phyloP scores from a whole-genome alignment of 2,888 invertebrate genomes.

The Atethmia centrago region DNA sequence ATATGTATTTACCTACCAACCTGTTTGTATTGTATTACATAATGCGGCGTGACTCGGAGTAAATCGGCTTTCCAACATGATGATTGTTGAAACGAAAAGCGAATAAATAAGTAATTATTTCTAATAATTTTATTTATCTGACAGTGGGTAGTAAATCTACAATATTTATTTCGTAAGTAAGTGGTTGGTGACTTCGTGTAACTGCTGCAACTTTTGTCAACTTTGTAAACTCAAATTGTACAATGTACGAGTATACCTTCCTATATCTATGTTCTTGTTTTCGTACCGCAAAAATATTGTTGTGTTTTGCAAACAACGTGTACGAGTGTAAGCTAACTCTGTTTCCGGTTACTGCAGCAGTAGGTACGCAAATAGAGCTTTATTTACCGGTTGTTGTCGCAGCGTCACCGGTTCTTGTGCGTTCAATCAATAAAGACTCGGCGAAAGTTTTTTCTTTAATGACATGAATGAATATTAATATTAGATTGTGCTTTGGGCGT shows the following conservation, averaged over 20 bases:
- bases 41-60: background rate
- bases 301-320: conserved; percentile 56
- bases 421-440: conserved; percentile 50
- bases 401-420: conserved; percentile 67
- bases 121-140: background rate
- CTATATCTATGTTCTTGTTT: conserved; percentile 2
- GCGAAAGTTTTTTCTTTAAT: conserved; percentile 66
- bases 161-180: background rate
- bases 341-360: conserved; percentile 55
- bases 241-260: background rate
- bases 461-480: background rate
- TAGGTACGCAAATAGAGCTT: conserved; percentile 61
- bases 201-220: background rate
- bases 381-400: conserved; percentile 65
- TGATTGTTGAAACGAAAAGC: background rate
- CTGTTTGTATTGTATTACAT: background rate
- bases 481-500: background rate
- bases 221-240: background rate
- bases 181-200: background rate
- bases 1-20: background rate
- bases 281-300: conserved; percentile 27
- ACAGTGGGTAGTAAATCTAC: no score
- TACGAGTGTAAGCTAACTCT: conserved; percentile 50
- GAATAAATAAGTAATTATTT: background rate
- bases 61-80: conserved; percentile 12